Percentiles rank a stretch among this genome's conserved stretches.
Conservation (phyloP, 2,797 vertebrate species). For the Scomberomorus guttatus region DNA sequence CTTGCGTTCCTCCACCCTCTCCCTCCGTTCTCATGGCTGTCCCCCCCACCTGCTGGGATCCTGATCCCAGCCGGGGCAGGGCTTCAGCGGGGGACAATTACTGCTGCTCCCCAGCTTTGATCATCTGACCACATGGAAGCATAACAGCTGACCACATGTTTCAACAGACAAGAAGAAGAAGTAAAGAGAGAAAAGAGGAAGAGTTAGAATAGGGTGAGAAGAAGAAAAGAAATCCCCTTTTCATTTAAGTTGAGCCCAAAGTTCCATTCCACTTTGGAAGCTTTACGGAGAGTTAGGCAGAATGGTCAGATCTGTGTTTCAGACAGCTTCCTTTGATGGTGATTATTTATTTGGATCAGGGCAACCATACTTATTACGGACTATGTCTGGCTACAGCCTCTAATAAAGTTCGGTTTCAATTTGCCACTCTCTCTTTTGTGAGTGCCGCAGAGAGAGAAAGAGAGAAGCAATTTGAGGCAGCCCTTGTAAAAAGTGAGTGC, state of each 20-base stretch:
- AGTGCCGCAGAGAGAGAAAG: conserved; percentile 67
- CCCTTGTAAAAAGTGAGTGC: conserved; percentile 83
- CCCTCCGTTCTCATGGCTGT: conserved; percentile 98
- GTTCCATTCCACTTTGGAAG: conserved; percentile 69
- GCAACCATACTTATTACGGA: conserved; percentile 73
- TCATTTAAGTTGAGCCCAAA: conserved; percentile 72
- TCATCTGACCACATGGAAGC: conserved; percentile 99
- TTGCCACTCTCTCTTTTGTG: conserved; percentile 77
- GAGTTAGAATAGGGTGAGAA: conserved; percentile 72
- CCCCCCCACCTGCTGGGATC: conserved; percentile 99
- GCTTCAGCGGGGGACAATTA: conserved; percentile 99
- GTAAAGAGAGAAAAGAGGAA: conserved; percentile 74
- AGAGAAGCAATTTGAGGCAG: conserved; percentile 83
- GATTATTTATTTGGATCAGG: conserved; percentile 82
- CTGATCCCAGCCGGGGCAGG: conserved; percentile 98
- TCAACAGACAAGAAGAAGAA: conserved; percentile 95
- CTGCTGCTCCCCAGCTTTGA: conserved; percentile 98
- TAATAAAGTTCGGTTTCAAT: conserved; percentile 83
- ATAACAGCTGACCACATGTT: conserved; percentile 99
- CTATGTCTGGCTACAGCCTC: conserved; percentile 71
- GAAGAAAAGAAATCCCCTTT: conserved; percentile 78
- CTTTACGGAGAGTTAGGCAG: conserved; percentile 65
- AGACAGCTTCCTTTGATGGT: conserved; percentile 77
- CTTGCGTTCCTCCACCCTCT: conserved; percentile 97
- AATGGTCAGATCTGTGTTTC: conserved; percentile 78